These are phyloP conservation scores for Perognathus longimembris DNA, from an alignment of 2,113 vertebrate species.

Conservation along the genomic window DNA sequence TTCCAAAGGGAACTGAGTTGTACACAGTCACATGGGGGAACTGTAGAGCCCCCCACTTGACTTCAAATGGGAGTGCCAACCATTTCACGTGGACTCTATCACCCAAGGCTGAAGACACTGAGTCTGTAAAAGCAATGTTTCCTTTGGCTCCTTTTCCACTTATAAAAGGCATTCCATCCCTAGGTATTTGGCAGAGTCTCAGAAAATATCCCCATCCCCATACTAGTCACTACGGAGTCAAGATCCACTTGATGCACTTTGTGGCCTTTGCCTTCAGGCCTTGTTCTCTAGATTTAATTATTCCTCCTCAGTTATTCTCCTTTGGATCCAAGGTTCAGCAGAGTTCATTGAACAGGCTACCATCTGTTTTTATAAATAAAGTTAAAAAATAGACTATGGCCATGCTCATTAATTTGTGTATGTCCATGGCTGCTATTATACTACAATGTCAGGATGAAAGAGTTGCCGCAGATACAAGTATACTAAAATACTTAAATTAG, in stretches of 20 bases:
- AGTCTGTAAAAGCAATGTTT: background rate
- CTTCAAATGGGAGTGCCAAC: background rate
- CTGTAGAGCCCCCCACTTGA: fast-evolving
- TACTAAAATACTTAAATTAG: background rate
- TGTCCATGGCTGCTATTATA: background rate
- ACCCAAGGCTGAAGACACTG: background rate
- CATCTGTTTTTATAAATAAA: background rate
- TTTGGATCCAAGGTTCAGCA: background rate
- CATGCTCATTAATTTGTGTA: background rate
- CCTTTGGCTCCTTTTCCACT: background rate
- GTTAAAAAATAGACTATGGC: background rate
- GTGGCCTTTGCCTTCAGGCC: background rate
- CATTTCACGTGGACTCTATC: too few species aligned
- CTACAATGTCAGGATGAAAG: background rate
- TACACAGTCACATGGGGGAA: background rate
- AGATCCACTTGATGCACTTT: background rate
- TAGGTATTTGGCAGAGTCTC: background rate
- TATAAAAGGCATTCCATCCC: background rate
- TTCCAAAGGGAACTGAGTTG: background rate
- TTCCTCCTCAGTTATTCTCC: background rate
- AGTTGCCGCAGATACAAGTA: background rate
- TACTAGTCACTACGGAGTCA: background rate
- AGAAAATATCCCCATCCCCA: background rate
- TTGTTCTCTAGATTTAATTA: conserved; percentile 8
- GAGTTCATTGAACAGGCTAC: background rate